These are phyloP conservation scores for Drosophila siamana DNA, from an alignment of 2,888 invertebrate species.

Conservation along the genomic window DNA sequence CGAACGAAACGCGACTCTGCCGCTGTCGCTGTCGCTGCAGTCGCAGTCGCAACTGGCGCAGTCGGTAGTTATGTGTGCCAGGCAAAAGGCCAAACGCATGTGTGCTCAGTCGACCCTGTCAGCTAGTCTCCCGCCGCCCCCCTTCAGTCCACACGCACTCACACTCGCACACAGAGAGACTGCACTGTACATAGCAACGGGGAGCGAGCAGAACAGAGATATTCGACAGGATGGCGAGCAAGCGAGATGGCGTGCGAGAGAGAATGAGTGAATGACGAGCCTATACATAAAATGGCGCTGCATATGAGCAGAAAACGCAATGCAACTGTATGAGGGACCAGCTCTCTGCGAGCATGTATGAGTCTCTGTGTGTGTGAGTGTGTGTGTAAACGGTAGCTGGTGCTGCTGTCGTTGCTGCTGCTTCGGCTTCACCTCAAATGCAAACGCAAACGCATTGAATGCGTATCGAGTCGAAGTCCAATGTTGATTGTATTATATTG, in stretches of 20 bases:
- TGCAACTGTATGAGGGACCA: conserved; percentile 46
- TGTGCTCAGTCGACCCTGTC: conserved; percentile 59
- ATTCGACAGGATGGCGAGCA: conserved; percentile 18
- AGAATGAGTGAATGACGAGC: conserved; percentile 63
- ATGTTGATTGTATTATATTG: conserved; percentile 81
- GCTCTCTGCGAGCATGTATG: conserved; percentile 17
- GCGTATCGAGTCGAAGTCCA: conserved; percentile 74
- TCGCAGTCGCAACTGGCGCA: conserved; percentile 34
- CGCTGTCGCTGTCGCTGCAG: conserved; percentile 35
- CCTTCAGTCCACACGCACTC: background rate
- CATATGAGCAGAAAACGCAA: conserved; percentile 63
- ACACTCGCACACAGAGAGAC: background rate
- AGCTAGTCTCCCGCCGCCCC: conserved; percentile 24
- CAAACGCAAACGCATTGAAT: conserved; percentile 75
- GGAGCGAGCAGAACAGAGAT: conserved; percentile 37
- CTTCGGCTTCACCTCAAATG: conserved; percentile 57
- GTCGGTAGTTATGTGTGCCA: conserved; percentile 70
- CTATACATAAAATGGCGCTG: conserved; percentile 68
- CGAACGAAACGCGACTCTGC: conserved; percentile 61
- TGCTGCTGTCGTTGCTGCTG: conserved; percentile 30
- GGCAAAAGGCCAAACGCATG: conserved; percentile 77
- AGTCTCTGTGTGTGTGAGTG: conserved; percentile 8
- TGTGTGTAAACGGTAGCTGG: conserved; percentile 59
- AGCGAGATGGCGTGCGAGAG: conserved; percentile 35
- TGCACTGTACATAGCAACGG: conserved; percentile 47